Evolutionary conservation across 2,797 vertebrate species (phyloP), one percentile per base, ranked within the genome.

Genomic region (Ambastaia sidthimunki): DNA sequence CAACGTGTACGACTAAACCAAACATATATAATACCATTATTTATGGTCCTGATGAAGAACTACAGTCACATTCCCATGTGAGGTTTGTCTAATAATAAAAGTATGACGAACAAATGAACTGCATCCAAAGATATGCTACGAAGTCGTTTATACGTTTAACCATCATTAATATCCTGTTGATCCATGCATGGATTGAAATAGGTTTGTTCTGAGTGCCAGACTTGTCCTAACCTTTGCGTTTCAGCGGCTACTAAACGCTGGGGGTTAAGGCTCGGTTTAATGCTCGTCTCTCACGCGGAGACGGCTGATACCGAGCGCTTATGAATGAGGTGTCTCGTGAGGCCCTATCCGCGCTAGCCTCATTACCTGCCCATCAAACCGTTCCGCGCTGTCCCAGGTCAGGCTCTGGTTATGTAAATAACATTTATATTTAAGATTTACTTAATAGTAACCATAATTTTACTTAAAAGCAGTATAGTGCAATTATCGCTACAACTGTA

Each of bases 321-420:
- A 91, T 90, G 89, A 83, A 93, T 91, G 91, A 93, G 89, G 92
- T 93, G 92, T 83, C 12, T 54, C 81, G 21, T 89, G 90, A 92
- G 78, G 70, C 80, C 82, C 66, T 65, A 78, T 84, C 80, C 11
- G 37, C 83, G 82, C 23, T 82, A 87, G 85, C 84, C 81, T 88
- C 80, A 80, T 84, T 85, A 67, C 77, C 83, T 74, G 84, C 90
- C 84, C 86, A 88, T 91, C 90, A 90, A 37, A 6, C 34, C 34
- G 34, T 37, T 37, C 34, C 6, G 62, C 65, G 65, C 23, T 7
- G 44, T 54, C 74, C 41, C 47, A 71, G 76, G 81, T 78, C 81
- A 82, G 44, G 47, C 71, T 82, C 54, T 82, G 84, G 81, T 85
- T 85, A 85, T 82, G 81, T 85, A 86, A 84, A 84, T 81, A 84